Conservation (phyloP, 2,113 vertebrate genomes). For the Thermophis baileyi region DNA sequence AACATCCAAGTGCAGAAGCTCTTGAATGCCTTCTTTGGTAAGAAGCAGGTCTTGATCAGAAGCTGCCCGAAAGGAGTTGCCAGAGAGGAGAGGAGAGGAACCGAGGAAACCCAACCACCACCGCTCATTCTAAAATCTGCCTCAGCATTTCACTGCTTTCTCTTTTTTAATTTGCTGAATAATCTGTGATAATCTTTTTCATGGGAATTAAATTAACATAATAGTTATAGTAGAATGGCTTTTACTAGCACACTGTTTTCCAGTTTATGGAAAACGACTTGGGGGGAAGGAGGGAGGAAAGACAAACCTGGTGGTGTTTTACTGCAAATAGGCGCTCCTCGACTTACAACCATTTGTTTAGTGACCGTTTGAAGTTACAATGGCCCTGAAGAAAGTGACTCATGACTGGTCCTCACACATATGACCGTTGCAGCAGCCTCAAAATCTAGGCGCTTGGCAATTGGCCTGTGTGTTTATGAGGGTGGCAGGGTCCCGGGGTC, state of each 20-base stretch:
- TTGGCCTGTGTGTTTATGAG: too few relatives aligned
- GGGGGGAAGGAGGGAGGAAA: too few relatives aligned
- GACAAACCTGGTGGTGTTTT: neutral
- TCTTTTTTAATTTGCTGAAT: neutral
- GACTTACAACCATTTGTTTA: too few relatives aligned
- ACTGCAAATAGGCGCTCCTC: neutral
- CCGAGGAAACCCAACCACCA: too few relatives aligned
- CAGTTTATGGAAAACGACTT: neutral
- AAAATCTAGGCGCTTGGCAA: neutral
- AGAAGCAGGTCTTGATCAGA: constrained; percentile 29
- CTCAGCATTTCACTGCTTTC: accelerated
- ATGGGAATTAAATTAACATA: neutral
- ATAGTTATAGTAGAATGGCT: neutral
- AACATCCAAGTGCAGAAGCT: constrained; percentile 98
- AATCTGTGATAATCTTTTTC: neutral
- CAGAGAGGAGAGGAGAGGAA: neutral
- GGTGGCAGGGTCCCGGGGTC: neutral
- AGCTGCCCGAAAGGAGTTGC: accelerated
- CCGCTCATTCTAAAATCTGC: neutral
- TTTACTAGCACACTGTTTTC: neutral
- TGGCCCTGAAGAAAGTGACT: neutral
- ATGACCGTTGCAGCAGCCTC: neutral
- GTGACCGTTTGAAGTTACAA: neutral
- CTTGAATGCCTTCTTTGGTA: constrained; percentile 94
- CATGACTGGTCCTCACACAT: neutral